Base-by-base conservation (phyloP, 2,797 vertebrate species). In the Myotis findleyi region DNA sequence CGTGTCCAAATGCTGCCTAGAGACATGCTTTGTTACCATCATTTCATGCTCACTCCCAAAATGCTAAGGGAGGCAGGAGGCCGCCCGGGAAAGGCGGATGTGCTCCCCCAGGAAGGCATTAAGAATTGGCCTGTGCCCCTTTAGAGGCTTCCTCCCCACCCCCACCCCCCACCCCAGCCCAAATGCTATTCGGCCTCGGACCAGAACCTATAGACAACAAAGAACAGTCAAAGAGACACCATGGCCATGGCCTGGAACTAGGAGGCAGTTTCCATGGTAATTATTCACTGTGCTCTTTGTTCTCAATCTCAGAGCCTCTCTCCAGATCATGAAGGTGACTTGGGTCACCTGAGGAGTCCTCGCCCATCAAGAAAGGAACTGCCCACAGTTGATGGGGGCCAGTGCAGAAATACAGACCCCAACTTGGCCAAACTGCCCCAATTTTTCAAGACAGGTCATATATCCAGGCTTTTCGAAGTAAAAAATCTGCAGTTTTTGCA, bases 111-210 rank as follows among this genome's bases (percentile, higher is more conserved):
- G 53, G 16, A 7, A 12, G 1, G 33, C 77, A n/a, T 51, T 77
- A 72, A 83, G 44, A 59, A 71, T 1, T 41, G 87, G 47, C 25
- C 30, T 86, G 88, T 47, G 57, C 41, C 69, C 44, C 33, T 14
- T 14, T 20, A 47, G 36, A 30, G 10, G 33, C 7, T 33, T 76
- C 25, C 73, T 20, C 6, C 10, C 18, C 18, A 36, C 62, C 44
- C 44, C 11, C 2, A 2, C 57, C 25, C 57, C 18, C 55, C 18
- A 7, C 51, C 6, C 6, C 66, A 69, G 69, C 21, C 57, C 30
- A 47, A 77, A 75, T 33, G 38, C 10, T 53, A 10, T 82, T 11
- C 76, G 62, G 89, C 36, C 84, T 94, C 53, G 69, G n/a, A 79
- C 20, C 81, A 82, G 33, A 87, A 62, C 4, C 18, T 1, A 27